Base-by-base conservation (phyloP, 1,140 invertebrate genomes). In the Procambarus virginalis region DNA sequence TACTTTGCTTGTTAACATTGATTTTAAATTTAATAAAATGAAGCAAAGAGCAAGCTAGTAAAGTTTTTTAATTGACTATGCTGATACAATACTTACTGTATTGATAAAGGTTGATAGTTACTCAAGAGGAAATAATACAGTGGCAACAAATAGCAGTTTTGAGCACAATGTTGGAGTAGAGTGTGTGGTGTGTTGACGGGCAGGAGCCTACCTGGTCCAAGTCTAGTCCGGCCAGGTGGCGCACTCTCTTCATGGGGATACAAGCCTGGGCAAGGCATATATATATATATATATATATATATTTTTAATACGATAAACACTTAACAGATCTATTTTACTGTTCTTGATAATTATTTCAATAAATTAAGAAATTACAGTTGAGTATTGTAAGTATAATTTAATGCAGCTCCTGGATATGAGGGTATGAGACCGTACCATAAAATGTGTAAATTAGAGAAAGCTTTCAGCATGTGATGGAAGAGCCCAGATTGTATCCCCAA, bases 401-500 rank as follows among this genome's bases (percentile, higher is more conserved):
- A 64, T 2, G 17, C 0, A 64, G 4, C 60, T n/a, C 10, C 2
- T 55, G 34, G 34, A 34, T 55, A 9, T 55, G 51, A 20, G 60
- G 10, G 60, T 20, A 64, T 58, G 55, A 12, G 55, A 58, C 12
- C 1, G 12, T 12, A 58, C 8, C 12, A 58, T 58, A 58, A 58
- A 20, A 17, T 73, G 68, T 34, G n/a, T 73, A 8, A 8, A 9
- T 73, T 2, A 73, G 34, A 73, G n/a, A 6, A 73, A 8, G 17
- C 4, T 17, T 73, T 73, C n/a, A 73, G 14, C 3, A 22, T 73
- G 68, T 73, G 68, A 6, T 73, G 8, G 22, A 73, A 73, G 12
- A 73, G 68, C 68, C 68, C 68, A 73, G 68, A 20, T 73, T 73
- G 68, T 73, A 73, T 34, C 22, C 68, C 68, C n/a, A 10, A 73